A percentile compares a stretch with the other conserved stretches of the same genome.
phyloP scores from a whole-genome alignment of 2,888 invertebrate genomes.

The Pseudanteris insignis region DNA sequence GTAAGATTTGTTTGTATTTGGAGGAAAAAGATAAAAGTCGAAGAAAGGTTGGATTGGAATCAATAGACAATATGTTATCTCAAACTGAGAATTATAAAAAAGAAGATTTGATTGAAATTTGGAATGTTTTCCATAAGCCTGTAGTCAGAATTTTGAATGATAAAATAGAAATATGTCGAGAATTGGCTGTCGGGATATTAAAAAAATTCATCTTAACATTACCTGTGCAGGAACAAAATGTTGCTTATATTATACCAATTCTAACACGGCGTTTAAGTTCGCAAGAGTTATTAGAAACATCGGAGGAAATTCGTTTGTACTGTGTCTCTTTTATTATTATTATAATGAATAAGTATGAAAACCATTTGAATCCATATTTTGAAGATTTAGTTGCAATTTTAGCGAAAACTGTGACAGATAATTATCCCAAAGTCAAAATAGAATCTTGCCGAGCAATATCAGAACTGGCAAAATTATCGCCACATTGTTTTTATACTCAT shows the following conservation, averaged over 20 bases:
- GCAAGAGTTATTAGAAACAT: slow-evolving; percentile 75
- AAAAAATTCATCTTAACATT: slow-evolving; percentile 70
- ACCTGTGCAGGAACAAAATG: slow-evolving; percentile 76
- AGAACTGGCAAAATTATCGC: slow-evolving; percentile 72
- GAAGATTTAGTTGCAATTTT: slow-evolving; percentile 81
- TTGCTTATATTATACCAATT: slow-evolving; percentile 80
- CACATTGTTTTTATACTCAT: slow-evolving; percentile 78
- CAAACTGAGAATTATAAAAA: slow-evolving; percentile 49
- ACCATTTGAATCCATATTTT: slow-evolving; percentile 74
- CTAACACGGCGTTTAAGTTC: slow-evolving; percentile 81
- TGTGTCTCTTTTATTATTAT: slow-evolving; percentile 74
- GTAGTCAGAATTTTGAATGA: slow-evolving; percentile 69
- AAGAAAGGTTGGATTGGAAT: slow-evolving; percentile 70
- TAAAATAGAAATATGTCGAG: slow-evolving; percentile 73
- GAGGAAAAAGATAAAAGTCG: slow-evolving; percentile 72
- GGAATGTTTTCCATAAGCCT: slow-evolving; percentile 66
- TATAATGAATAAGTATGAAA: slow-evolving; percentile 74
- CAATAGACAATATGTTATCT: slow-evolving; percentile 66
- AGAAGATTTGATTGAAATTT: slow-evolving; percentile 62
- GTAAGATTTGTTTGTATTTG: slow-evolving; percentile 54
- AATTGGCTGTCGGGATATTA: slow-evolving; percentile 70
- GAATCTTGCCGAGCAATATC: slow-evolving; percentile 79
- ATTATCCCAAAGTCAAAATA: slow-evolving; percentile 82
- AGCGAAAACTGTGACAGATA: slow-evolving; percentile 77
- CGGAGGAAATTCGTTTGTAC: slow-evolving; percentile 84